phyloP scores from a whole-genome alignment of 2,797 vertebrate genomes.

The Rhinogobio ventralis region DNA sequence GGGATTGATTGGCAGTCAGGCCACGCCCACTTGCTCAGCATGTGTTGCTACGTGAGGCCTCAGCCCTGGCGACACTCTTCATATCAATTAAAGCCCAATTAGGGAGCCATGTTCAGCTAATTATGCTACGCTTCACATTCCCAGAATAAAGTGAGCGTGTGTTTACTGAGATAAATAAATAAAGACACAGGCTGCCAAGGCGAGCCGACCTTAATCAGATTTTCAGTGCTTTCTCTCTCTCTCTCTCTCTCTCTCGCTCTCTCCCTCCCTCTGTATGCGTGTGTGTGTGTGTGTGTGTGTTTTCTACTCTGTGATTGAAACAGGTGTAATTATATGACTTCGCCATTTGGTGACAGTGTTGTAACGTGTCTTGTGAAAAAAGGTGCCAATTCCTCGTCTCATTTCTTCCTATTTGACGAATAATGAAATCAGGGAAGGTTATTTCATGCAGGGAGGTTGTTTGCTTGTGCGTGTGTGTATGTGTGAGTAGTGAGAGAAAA shows the following conservation, averaged over 20 bases:
- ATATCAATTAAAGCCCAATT: slow-evolving; percentile 77
- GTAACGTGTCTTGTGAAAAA: slow-evolving; percentile 63
- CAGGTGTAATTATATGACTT: slow-evolving; percentile 57
- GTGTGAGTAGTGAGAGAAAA: slow-evolving; percentile 6
- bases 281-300: background rate
- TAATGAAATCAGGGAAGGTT: slow-evolving; percentile 66
- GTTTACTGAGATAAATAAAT: slow-evolving; percentile 72
- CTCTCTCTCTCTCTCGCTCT: background rate
- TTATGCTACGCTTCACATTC: slow-evolving; percentile 65
- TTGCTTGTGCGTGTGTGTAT: slow-evolving; percentile 38
- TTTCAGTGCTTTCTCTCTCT: slow-evolving; percentile 58
- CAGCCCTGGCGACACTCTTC: slow-evolving; percentile 62
- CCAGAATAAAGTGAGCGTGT: slow-evolving; percentile 56
- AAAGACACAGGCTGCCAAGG: slow-evolving; percentile 66
- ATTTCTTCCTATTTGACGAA: slow-evolving; percentile 70
- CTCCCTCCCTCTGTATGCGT: background rate
- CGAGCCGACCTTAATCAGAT: slow-evolving; percentile 70
- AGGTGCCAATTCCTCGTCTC: slow-evolving; percentile 31
- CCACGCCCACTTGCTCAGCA: slow-evolving; percentile 54
- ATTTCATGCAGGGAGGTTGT: slow-evolving; percentile 54
- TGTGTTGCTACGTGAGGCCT: slow-evolving; percentile 61
- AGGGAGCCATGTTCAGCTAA: slow-evolving; percentile 73
- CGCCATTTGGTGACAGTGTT: slow-evolving; percentile 80
- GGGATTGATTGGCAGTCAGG: slow-evolving; percentile 60
- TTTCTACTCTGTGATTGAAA: background rate